A percentile compares a stretch with the other conserved stretches of the same genome.
Conservation (phyloP, 1,140 invertebrate species). For the Luehdorfia chinensis region DNA sequence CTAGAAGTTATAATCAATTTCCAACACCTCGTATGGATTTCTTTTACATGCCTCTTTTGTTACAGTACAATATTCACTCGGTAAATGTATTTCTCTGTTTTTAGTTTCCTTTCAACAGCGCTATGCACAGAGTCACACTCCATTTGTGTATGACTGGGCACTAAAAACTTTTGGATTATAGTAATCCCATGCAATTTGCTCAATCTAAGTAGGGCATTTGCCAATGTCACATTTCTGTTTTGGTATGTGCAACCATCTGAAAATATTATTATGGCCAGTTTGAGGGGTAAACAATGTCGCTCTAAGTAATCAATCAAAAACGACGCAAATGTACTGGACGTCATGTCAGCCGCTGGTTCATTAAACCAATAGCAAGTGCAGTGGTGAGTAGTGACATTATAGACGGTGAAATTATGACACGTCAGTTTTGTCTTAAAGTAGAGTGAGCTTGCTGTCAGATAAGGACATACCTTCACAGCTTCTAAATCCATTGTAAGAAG, state of each 20-base stretch:
- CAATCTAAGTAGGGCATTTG: conserved; percentile 44
- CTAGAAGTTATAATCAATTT: conserved; percentile 16
- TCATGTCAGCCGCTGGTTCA: conserved; percentile 51
- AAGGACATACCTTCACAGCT: conserved; percentile 44
- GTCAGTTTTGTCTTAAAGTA: conserved; percentile 70
- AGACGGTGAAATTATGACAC: conserved; percentile 66
- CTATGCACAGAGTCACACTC: conserved; percentile 58
- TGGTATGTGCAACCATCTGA: conserved; percentile 50
- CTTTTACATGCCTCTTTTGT: conserved; percentile 9
- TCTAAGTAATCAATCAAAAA: conserved; percentile 43
- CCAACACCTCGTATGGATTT: conserved; percentile 14
- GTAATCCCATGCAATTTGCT: conserved; percentile 30
- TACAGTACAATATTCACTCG: conserved; percentile 15
- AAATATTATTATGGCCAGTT: conserved; percentile 33
- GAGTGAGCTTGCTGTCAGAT: conserved; percentile 46
- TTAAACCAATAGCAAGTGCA: conserved; percentile 54
- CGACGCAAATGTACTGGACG: conserved; percentile 50
- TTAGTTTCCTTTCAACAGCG: conserved; percentile 9
- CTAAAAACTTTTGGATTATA: conserved; percentile 60
- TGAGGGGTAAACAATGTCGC: conserved; percentile 8
- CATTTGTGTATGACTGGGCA: conserved; percentile 66
- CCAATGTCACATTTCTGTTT: conserved; percentile 45
- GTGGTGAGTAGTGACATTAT: conserved; percentile 33
- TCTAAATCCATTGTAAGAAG: conserved; percentile 36
- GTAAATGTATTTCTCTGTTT: conserved; percentile 20